A percentile compares a stretch with the other conserved stretches of the same genome.
Evolutionary conservation across 2,888 invertebrate species (phyloP).

Genomic region (Orthosia gracilis): DNA sequence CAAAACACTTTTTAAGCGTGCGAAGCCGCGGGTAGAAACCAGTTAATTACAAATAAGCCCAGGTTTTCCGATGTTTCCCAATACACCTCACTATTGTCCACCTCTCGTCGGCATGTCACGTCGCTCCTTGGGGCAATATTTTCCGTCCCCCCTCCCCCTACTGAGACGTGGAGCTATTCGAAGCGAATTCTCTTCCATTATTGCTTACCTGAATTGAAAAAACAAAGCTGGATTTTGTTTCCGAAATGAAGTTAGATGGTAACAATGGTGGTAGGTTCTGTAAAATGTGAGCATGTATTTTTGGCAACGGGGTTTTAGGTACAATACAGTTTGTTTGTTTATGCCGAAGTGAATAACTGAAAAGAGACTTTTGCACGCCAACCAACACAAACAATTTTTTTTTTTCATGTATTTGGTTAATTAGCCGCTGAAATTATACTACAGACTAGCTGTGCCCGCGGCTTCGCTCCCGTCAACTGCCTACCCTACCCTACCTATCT

Average conservation of each 20-base stretch:
- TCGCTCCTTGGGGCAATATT: slow-evolving; percentile 63
- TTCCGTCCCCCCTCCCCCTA: slow-evolving; percentile 20
- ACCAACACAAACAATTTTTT: too few species aligned
- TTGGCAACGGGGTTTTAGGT: not conserved
- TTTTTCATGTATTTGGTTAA: too few species aligned
- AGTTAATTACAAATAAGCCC: too few species aligned
- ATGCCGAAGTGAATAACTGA: too few species aligned
- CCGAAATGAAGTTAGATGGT: not conserved
- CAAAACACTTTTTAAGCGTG: too few species aligned
- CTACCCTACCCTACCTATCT: too few species aligned
- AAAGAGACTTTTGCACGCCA: too few species aligned
- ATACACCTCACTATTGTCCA: slow-evolving; percentile 68
- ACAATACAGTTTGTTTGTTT: not conserved
- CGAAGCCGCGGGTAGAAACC: too few species aligned
- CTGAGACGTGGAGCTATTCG: slow-evolving; percentile 65
- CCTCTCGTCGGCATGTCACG: slow-evolving; percentile 72
- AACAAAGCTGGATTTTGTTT: slow-evolving; percentile 66
- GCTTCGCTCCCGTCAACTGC: too few species aligned
- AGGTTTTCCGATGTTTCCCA: too few species aligned
- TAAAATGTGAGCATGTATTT: not conserved
- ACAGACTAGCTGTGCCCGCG: too few species aligned
- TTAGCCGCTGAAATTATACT: too few species aligned
- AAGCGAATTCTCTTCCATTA: slow-evolving; percentile 70
- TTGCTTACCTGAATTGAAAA: slow-evolving; percentile 76
- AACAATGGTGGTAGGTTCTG: not conserved